phyloP scores from a whole-genome alignment of 2,113 vertebrate genomes.

The Odontophorus gujanensis region DNA sequence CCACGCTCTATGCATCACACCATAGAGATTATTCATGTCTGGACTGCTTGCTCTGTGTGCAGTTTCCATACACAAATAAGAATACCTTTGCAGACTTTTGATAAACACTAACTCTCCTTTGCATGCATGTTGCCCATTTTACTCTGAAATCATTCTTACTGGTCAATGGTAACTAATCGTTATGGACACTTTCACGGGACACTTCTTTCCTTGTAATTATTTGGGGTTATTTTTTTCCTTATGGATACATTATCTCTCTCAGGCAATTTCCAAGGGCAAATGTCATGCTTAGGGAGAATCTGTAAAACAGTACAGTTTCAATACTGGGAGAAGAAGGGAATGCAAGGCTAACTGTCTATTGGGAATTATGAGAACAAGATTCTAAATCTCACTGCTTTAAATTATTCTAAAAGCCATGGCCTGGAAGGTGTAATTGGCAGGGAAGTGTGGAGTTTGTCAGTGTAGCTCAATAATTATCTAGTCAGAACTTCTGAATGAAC shows the following conservation, averaged over 20 bases:
- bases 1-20: neutral
- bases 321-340: neutral
- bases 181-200: neutral
- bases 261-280: neutral
- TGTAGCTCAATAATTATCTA: slow-evolving; percentile 69
- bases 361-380: slow-evolving; percentile 54
- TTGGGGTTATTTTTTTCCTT: neutral
- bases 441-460: slow-evolving; percentile 67
- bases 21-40: neutral
- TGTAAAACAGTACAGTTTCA: neutral
- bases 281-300: neutral
- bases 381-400: slow-evolving; percentile 65
- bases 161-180: neutral
- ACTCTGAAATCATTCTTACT: neutral
- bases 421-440: slow-evolving; percentile 67
- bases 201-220: neutral
- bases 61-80: neutral
- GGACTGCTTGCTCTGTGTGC: neutral
- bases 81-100: slow-evolving; percentile 30
- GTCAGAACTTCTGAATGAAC: slow-evolving; percentile 69
- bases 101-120: slow-evolving; percentile 7
- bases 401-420: slow-evolving; percentile 72
- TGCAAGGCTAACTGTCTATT: neutral
- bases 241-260: neutral
- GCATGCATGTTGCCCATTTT: neutral